Evolutionary conservation across 30 jellyfish, hydroid and myxozoan species (phyloP).

Genomic region (Mastigias papua): DNA sequence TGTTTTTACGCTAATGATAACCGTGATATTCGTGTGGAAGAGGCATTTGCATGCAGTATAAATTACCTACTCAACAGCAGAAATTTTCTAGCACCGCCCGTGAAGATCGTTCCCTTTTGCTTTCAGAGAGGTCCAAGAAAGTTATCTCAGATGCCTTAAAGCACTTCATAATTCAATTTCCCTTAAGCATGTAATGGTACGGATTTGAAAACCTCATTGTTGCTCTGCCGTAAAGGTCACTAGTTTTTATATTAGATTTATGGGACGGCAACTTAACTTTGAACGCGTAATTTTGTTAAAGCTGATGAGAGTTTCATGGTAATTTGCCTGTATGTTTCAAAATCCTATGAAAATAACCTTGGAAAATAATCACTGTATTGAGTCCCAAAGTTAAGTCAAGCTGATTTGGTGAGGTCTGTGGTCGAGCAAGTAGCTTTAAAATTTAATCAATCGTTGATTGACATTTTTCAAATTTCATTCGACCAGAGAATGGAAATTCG

Average conservation of each 20-base stretch:
- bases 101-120: no score
- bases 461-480: slow-evolving; percentile 5
- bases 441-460: neutral
- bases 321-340: slow-evolving; percentile 5
- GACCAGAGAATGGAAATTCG: neutral
- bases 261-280: neutral
- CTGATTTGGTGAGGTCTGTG: neutral
- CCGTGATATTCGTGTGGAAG: no score
- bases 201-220: neutral
- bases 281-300: neutral
- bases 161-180: neutral
- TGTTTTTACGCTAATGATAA: no score
- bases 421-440: neutral
- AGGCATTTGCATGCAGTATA: no score
- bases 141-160: no score
- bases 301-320: neutral
- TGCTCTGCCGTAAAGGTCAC: neutral
- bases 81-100: no score
- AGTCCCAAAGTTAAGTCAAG: neutral
- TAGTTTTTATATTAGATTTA: neutral
- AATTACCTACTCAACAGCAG: no score
- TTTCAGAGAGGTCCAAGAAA: no score
- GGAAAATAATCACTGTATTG: slow-evolving; percentile 1
- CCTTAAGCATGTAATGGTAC: neutral
- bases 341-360: slow-evolving; percentile 8